Base-by-base conservation (phyloP, 2,888 invertebrate species). In the Scotopteryx bipunctaria region DNA sequence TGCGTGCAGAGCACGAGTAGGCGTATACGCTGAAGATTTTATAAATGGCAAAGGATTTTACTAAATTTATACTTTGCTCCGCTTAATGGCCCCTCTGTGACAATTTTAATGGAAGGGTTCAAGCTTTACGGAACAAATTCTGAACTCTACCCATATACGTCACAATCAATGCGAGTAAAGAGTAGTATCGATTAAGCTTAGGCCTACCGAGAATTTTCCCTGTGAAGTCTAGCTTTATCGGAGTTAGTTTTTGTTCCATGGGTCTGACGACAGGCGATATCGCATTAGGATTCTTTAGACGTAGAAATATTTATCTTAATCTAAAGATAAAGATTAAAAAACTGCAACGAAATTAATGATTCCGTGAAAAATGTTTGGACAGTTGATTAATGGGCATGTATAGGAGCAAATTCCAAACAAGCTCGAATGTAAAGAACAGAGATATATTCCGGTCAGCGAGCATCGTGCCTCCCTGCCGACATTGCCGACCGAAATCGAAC, bases 391-490 rank as follows among this genome's bases (percentile, higher is more conserved):
- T 70, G 63, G 66, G 45, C 64, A 61, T 66, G 64, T 67, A 67
- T 69, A 64, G 57, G 57, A 67, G 65, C 62, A 60, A 65, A 64
- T 66, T 43, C 23, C 40, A 48, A 44, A 54, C 44, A 46, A 50
- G 31, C 31, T 52, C 49, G 62, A 63, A 45, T 55, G 47, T 55
- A 57, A 52, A 57, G 50, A 55, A 55, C 44, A 55, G 59, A 74
- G 73, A 81, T 78, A 78, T 77, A 80, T 76, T 78, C 57, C 73
- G 70, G 76, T 76, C 77, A 81, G 74, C 69, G 73, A 73, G 70
- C 68, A 64, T 64, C 64, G 67, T 35, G 71, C 67, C 72, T 70
- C 70, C 59, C 67, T 62, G 19, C 64, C 67, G 67, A 61, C 62
- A 15, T 67, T 59, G 62, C 63, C 59, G 67, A 66, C 60, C 66